These are phyloP conservation scores for Pristionchus fissidentatus DNA, from an alignment of 2,888 invertebrate species.

Conservation along the genomic window DNA sequence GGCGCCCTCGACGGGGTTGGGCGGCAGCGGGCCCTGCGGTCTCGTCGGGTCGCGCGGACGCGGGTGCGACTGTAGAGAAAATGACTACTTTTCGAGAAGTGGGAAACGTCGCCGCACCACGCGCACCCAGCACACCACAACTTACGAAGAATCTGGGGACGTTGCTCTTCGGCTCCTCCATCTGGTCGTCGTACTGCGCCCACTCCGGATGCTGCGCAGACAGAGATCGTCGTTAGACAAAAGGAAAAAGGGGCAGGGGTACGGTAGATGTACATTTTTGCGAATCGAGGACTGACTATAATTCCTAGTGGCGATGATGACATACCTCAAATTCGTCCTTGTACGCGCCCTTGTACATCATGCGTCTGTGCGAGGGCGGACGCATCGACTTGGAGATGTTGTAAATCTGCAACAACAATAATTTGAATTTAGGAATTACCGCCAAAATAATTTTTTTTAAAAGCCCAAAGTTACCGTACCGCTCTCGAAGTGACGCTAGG, in stretches of 20 bases:
- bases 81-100: background rate
- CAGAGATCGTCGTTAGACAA: too few species aligned
- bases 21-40: background rate
- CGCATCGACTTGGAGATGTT: constrained; percentile 50
- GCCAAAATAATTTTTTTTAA: background rate
- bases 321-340: constrained; percentile 38
- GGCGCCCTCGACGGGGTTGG: background rate
- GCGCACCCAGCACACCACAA: background rate
- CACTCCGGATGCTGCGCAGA: constrained; percentile 17
- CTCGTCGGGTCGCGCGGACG: background rate
- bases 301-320: fast-evolving
- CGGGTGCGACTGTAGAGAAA: constrained; percentile 26
- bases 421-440: background rate
- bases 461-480: background rate
- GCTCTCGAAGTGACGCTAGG: constrained; percentile 40
- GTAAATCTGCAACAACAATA: constrained; percentile 41
- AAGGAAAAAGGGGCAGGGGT: background rate
- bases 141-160: constrained; percentile 7
- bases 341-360: background rate
- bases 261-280: background rate
- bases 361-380: background rate
- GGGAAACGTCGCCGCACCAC: background rate
- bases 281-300: background rate
- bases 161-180: background rate
- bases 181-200: constrained; percentile 11